Conservation (phyloP, 2,113 vertebrate species). For the Xyrauchen texanus region DNA sequence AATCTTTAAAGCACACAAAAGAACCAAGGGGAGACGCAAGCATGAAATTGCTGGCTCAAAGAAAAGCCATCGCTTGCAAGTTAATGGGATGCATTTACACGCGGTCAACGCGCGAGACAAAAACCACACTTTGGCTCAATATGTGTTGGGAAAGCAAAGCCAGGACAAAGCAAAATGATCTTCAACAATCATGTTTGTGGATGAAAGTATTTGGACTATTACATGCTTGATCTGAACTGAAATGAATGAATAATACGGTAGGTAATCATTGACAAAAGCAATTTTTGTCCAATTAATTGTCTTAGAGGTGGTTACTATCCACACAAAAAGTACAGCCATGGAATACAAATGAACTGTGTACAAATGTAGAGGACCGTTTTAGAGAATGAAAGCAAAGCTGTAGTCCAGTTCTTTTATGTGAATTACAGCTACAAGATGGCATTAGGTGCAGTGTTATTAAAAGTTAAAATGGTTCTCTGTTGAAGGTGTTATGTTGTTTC, state of each 20-base stretch:
- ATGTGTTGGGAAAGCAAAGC: constrained; percentile 26
- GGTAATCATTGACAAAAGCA: constrained; percentile 53
- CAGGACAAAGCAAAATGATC: constrained; percentile 43
- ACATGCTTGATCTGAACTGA: constrained; percentile 53
- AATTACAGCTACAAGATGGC: neutral
- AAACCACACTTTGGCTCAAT: neutral
- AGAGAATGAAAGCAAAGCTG: constrained; percentile 23
- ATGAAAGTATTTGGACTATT: constrained; percentile 51
- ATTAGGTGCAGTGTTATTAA: too few species aligned
- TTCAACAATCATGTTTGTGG: constrained; percentile 43
- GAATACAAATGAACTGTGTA: constrained; percentile 21
- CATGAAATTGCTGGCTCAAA: constrained; percentile 32
- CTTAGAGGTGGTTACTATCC: constrained; percentile 35
- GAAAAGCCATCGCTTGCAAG: constrained; percentile 11
- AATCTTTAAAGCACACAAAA: neutral
- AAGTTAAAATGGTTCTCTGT: too few species aligned
- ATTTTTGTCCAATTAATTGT: constrained; percentile 57
- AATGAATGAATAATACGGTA: constrained; percentile 50
- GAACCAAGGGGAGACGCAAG: neutral
- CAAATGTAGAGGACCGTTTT: neutral
- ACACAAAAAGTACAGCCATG: neutral
- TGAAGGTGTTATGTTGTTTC: too few species aligned
- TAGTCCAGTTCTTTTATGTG: neutral
- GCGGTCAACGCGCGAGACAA: constrained; percentile 19
- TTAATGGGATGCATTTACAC: constrained; percentile 36